Base-by-base conservation (phyloP, 2,888 invertebrate genomes). In the Electrophaes corylata region DNA sequence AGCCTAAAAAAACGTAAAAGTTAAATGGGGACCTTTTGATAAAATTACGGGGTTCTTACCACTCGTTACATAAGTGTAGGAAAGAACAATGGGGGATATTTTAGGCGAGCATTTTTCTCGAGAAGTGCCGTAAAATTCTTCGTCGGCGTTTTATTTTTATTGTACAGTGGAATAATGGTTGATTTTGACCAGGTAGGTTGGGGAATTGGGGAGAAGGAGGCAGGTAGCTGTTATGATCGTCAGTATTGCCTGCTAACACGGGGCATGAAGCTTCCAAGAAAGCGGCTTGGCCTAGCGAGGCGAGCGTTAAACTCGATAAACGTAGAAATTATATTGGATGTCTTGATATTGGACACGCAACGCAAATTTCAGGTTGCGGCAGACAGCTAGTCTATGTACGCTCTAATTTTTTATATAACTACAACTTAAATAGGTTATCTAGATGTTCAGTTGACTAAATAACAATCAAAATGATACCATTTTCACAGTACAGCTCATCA, bases 251-350 rank as follows among this genome's bases (percentile, higher is more conserved):
- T 75, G 72, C 75, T 80, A 72, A 75, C 76, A 75, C 66, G 71
- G 57, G 65, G 55, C 62, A 31, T 20, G 41, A 37, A 63, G 71
- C 41, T 84, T 84, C 83, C 73, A 68, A 83, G 84, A 86, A 84
- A 64, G 37, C 66, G 64, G 62, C 57, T 33, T 23, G 65, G 64
- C 46, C n/a, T 29, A 26, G 26, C 35, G n/a, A 26, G 44, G 19
- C 26, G 66, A 65, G 55, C 68, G 64, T 65, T 62, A 66, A 66
- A 67, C 67, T 70, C 68, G 65, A 67, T 65, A 62, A 69, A 73
- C 66, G 64, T 57, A 66, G 63, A 67, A 73, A 70, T 72, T 70
- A 73, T 70, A 69, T 62, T 55, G 67, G 52, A 67, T 61, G 64
- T 59, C 64, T 67, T 54, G 65, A 67, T 67, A 62, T 64, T 69